A percentile compares a stretch with the other conserved stretches of the same genome.
Conservation (phyloP, 2,888 invertebrate species). For the Axea sp. region DNA sequence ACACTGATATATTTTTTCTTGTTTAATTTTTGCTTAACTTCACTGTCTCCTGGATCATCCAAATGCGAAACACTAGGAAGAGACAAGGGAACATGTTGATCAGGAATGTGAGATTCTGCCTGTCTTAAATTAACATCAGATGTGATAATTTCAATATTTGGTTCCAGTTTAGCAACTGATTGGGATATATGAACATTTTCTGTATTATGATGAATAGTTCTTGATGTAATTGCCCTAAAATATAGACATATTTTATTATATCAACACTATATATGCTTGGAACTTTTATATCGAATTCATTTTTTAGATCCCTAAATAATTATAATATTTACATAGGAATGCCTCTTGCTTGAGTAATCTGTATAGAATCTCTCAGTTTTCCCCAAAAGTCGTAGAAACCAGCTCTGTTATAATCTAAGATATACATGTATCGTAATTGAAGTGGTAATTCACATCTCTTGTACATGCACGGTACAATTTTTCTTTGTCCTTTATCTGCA, state of each 20-base stretch:
- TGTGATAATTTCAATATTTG: background rate
- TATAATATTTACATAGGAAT: no score
- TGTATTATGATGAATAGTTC: no score
- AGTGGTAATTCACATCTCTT: conserved; percentile 83
- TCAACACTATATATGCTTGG: no score
- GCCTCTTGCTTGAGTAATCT: background rate
- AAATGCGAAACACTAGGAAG: conserved; percentile 66
- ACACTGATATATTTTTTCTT: conserved; percentile 66
- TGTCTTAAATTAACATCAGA: background rate
- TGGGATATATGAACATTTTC: no score
- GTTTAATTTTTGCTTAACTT: conserved; percentile 43
- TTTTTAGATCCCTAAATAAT: no score
- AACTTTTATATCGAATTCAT: no score
- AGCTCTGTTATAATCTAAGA: conserved; percentile 82
- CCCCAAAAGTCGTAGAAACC: conserved; percentile 86
- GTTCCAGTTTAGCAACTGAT: no score
- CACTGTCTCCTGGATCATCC: conserved; percentile 32
- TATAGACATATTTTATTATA: no score
- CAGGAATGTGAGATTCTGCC: no score
- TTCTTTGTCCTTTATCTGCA: no score
- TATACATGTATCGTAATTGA: conserved; percentile 84
- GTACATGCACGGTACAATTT: conserved; percentile 87
- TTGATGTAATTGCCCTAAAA: no score
- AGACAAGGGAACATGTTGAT: conserved; percentile 44
- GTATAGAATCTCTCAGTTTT: conserved; percentile 71